These are phyloP conservation scores for Fulmarus glacialis DNA, from an alignment of 2,113 vertebrate genomes.

Conservation along the genomic window DNA sequence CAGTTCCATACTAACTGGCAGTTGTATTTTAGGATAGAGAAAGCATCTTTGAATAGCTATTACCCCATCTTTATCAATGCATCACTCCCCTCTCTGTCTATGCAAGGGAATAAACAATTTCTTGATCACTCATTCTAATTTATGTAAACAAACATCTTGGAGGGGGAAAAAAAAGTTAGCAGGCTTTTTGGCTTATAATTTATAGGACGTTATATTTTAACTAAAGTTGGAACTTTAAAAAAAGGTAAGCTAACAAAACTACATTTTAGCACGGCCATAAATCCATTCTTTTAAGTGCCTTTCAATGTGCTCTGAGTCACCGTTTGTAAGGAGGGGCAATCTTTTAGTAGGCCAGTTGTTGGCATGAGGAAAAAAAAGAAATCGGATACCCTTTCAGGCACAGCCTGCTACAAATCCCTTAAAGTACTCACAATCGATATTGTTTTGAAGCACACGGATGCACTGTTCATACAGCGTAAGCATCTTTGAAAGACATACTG, in stretches of 20 bases:
- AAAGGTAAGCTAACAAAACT: neutral
- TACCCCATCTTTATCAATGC: neutral
- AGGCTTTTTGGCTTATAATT: neutral
- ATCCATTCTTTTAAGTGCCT: neutral
- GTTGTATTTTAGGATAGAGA: neutral
- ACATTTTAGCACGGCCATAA: neutral
- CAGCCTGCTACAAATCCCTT: neutral
- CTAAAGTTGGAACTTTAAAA: neutral
- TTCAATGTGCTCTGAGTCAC: neutral
- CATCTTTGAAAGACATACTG: slow-evolving; percentile 81
- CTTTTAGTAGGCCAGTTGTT: neutral
- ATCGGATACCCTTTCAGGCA: neutral
- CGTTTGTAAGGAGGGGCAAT: neutral
- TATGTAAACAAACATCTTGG: neutral
- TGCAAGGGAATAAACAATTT: neutral
- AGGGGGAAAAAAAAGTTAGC: neutral
- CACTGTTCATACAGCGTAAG: slow-evolving; percentile 87
- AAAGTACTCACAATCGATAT: slow-evolving; percentile 84
- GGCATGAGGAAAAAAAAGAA: neutral
- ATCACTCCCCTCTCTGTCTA: neutral
- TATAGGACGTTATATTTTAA: neutral
- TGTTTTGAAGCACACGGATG: slow-evolving; percentile 88
- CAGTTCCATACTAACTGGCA: neutral
- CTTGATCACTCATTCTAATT: neutral
- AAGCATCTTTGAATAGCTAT: neutral